Percentiles rank a stretch among this genome's conserved stretches.
These are phyloP conservation scores for Caenorhabditis remanei DNA, from an alignment of 1,140 invertebrate genomes.

Conservation along the genomic window DNA sequence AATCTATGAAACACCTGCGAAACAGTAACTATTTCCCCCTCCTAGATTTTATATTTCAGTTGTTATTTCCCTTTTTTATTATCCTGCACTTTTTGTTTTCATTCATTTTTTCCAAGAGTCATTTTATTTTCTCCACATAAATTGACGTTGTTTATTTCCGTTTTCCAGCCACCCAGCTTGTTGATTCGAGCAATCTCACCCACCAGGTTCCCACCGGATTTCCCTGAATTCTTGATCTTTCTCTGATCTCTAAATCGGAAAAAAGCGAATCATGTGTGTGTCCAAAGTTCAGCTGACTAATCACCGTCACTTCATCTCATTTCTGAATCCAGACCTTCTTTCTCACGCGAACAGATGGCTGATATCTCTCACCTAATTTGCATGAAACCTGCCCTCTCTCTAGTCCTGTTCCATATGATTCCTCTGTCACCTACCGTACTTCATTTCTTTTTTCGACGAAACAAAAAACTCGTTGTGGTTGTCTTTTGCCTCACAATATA, in stretches of 20 bases:
- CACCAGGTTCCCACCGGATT: no score
- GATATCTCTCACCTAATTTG: not conserved
- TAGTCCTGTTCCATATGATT: not conserved
- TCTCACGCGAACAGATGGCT: slow-evolving; percentile 7
- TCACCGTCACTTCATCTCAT: not conserved
- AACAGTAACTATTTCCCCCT: no score
- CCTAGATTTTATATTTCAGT: no score
- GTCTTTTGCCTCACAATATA: not conserved
- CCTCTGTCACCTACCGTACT: not conserved
- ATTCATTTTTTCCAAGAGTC: no score
- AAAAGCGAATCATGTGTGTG: not conserved
- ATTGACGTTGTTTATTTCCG: no score
- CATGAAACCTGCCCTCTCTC: slow-evolving; percentile 34
- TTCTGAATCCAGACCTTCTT: not conserved
- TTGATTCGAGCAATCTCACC: no score
- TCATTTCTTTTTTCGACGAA: not conserved
- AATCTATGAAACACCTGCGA: no score
- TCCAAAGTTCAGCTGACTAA: slow-evolving; percentile 32
- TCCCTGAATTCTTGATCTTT: no score
- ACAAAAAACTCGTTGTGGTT: slow-evolving; percentile 25
- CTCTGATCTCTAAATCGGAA: no score
- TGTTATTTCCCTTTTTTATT: not conserved
- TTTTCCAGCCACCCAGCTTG: no score
- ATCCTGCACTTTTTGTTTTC: not conserved
- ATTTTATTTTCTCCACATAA: no score